Percentiles rank a stretch among this genome's conserved stretches.
Evolutionary conservation across 2,888 invertebrate species (phyloP).

Genomic region (Mythimna loreyi): DNA sequence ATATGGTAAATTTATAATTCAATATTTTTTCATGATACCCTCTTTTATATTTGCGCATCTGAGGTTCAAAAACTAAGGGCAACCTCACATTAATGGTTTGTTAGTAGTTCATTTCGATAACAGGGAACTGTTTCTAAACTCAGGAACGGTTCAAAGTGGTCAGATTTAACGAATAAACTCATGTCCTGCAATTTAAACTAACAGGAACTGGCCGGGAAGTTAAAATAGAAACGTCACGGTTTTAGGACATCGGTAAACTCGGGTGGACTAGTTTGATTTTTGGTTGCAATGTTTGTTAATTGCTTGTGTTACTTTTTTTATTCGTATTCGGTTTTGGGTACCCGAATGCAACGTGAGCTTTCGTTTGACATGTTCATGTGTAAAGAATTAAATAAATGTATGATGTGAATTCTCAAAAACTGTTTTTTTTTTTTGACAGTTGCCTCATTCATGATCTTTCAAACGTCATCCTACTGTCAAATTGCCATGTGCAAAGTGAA

Average conservation of each 20-base stretch:
- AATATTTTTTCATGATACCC: too few species aligned
- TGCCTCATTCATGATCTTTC: too few species aligned
- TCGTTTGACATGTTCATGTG: not conserved
- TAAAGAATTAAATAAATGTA: not conserved
- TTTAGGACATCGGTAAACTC: slow-evolving; percentile 9
- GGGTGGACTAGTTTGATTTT: slow-evolving; percentile 27
- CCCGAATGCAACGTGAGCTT: not conserved
- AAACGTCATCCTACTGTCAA: too few species aligned
- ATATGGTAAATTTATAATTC: too few species aligned
- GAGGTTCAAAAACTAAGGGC: too few species aligned
- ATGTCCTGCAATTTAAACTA: slow-evolving; percentile 26
- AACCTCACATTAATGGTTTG: slow-evolving; percentile 25
- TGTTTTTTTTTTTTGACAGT: too few species aligned
- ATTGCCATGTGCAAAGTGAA: too few species aligned
- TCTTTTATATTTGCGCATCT: too few species aligned
- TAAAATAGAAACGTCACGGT: slow-evolving; percentile 40
- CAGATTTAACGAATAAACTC: slow-evolving; percentile 28
- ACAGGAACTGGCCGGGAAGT: slow-evolving; percentile 23
- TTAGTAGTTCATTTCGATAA: slow-evolving; percentile 26
- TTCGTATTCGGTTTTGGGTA: not conserved
- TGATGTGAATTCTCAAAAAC: too few species aligned
- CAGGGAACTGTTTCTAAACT: slow-evolving; percentile 25
- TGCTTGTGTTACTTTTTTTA: slow-evolving; percentile 3
- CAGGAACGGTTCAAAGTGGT: not conserved
- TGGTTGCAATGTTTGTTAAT: slow-evolving; percentile 9